These are phyloP conservation scores for Thalpophila matura DNA, from an alignment of 2,888 invertebrate genomes.

Conservation along the genomic window DNA sequence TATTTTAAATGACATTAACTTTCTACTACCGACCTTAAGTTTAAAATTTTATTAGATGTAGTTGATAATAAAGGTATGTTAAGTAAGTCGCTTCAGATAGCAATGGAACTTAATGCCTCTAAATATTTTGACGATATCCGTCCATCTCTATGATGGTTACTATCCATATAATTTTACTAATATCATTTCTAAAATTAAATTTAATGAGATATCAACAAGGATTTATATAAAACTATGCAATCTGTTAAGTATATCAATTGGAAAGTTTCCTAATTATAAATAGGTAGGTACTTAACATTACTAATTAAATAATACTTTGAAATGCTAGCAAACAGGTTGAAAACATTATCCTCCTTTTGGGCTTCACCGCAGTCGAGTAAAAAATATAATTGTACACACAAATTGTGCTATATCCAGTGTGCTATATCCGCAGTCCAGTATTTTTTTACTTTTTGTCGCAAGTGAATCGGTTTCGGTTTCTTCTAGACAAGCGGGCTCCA, in stretches of 20 bases:
- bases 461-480: no score
- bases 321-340: no score
- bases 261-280: slow-evolving; percentile 17
- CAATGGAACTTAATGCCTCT: slow-evolving; percentile 35
- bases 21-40: slow-evolving; percentile 33
- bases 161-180: slow-evolving; percentile 45
- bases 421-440: no score
- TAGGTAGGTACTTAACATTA: no score
- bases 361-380: no score
- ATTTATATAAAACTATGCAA: slow-evolving; percentile 21
- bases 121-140: slow-evolving; percentile 48
- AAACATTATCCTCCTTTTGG: no score
- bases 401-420: no score
- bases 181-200: slow-evolving; percentile 30
- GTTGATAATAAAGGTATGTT: slow-evolving; percentile 53
- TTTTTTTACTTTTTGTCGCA: no score
- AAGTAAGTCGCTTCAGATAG: slow-evolving; percentile 41
- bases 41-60: slow-evolving; percentile 48
- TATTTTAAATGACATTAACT: slow-evolving; percentile 48
- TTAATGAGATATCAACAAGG: slow-evolving; percentile 22
- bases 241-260: slow-evolving; percentile 16
- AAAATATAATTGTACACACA: no score
- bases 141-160: slow-evolving; percentile 36
- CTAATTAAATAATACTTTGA: no score
- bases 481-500: no score